A percentile compares a stretch with the other conserved stretches of the same genome.
Conservation (phyloP, 2,888 invertebrate species). For the Drosophila fungiperda region DNA sequence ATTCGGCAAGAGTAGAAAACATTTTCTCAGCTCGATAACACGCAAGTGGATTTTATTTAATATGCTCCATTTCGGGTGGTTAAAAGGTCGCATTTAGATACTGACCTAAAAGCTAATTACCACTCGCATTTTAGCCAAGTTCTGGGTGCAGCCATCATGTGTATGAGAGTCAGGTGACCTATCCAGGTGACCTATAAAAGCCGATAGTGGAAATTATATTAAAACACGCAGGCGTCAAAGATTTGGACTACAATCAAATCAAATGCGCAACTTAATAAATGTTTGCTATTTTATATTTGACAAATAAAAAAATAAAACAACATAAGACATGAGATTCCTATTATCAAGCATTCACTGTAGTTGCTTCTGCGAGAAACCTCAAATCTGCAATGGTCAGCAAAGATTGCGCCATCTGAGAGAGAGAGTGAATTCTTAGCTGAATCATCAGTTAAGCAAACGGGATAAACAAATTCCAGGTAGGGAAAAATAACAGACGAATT, state of each 20-base stretch:
- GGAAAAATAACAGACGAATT: constrained; percentile 6
- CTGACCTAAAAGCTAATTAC: constrained; percentile 61
- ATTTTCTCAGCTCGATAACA: constrained; percentile 36
- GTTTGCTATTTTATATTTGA: neutral
- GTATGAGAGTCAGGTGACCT: constrained; percentile 37
- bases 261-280: neutral
- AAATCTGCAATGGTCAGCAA: constrained; percentile 31
- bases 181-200: constrained; percentile 51
- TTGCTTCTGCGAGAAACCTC: constrained; percentile 18
- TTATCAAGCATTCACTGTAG: neutral
- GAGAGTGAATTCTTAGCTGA: constrained; percentile 24
- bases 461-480: constrained; percentile 16
- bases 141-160: constrained; percentile 45
- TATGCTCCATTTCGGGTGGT: constrained; percentile 26
- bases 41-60: constrained; percentile 62
- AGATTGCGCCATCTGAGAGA: constrained; percentile 9
- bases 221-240: neutral
- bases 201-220: neutral
- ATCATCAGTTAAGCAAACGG: constrained; percentile 39
- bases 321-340: neutral
- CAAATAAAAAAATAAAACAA: neutral
- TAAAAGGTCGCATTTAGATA: constrained; percentile 54
- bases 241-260: neutral
- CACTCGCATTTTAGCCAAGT: constrained; percentile 37
- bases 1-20: constrained; percentile 31